Conservation (phyloP, 2,888 invertebrate genomes). For the Eupithecia vulgata region DNA sequence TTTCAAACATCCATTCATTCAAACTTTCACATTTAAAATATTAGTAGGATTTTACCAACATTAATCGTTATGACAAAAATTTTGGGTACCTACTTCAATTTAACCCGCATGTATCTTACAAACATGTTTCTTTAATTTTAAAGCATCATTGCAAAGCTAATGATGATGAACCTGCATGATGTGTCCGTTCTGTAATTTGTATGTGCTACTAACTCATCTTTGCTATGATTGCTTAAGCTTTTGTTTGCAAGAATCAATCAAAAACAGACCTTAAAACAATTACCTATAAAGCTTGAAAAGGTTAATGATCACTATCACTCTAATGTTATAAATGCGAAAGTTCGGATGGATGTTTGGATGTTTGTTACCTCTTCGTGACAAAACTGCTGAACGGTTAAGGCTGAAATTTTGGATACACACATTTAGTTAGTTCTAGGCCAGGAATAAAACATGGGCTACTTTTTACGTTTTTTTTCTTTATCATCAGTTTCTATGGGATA, state of each 20-base stretch:
- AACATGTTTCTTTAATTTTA: neutral
- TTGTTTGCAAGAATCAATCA: slow-evolving; percentile 7
- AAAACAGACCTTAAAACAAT: slow-evolving; percentile 17
- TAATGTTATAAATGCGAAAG: neutral
- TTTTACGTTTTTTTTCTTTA: no score
- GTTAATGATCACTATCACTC: neutral
- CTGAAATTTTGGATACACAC: neutral
- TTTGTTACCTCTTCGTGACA: neutral
- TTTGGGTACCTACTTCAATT: neutral
- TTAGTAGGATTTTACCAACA: neutral
- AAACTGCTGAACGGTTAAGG: neutral
- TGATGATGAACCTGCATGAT: neutral
- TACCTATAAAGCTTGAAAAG: neutral
- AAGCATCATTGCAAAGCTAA: neutral
- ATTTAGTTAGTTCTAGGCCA: no score
- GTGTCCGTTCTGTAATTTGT: neutral
- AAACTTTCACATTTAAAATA: no score
- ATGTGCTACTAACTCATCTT: neutral
- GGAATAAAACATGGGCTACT: neutral
- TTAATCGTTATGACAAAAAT: neutral
- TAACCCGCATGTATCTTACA: neutral
- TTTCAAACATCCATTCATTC: no score
- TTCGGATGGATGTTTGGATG: neutral
- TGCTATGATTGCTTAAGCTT: slow-evolving; percentile 3
- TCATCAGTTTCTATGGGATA: neutral